These are phyloP conservation scores for Lipophrys pholis DNA, from an alignment of 2,113 vertebrate species.

Conservation along the genomic window DNA sequence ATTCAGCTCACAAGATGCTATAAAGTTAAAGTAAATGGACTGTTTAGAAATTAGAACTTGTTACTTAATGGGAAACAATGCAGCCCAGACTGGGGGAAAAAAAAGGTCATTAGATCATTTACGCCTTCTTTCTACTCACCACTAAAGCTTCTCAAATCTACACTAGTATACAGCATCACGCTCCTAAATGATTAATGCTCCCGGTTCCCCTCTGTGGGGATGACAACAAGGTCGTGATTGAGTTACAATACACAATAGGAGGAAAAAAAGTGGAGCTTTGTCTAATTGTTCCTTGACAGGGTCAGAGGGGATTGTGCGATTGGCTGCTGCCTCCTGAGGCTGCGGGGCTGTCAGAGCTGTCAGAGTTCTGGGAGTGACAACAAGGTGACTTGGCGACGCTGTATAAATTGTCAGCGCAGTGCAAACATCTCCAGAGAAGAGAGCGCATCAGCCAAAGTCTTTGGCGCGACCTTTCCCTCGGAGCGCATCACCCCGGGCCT, in stretches of 20 bases:
- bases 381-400: slow-evolving; percentile 61
- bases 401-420: slow-evolving; percentile 65
- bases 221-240: slow-evolving; percentile 73
- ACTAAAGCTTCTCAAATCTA: background rate
- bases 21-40: no score
- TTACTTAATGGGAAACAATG: background rate
- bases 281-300: slow-evolving; percentile 71
- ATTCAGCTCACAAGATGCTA: no score
- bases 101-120: slow-evolving; percentile 18
- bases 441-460: slow-evolving; percentile 23
- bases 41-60: background rate
- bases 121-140: background rate
- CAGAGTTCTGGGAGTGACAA: slow-evolving; percentile 52
- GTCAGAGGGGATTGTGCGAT: slow-evolving; percentile 57
- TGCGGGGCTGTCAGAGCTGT: slow-evolving; percentile 60
- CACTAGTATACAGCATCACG: slow-evolving; percentile 2
- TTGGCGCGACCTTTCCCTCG: slow-evolving; percentile 42
- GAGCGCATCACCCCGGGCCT: slow-evolving; percentile 14
- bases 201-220: slow-evolving; percentile 35
- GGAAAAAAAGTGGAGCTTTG: slow-evolving; percentile 65
- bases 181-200: slow-evolving; percentile 71
- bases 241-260: slow-evolving; percentile 77
- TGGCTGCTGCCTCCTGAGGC: slow-evolving; percentile 68
- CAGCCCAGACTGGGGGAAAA: background rate
- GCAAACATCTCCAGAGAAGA: slow-evolving; percentile 49